Evolutionary conservation across 2,888 invertebrate species (phyloP).

Genomic region (Xestia ashworthii): DNA sequence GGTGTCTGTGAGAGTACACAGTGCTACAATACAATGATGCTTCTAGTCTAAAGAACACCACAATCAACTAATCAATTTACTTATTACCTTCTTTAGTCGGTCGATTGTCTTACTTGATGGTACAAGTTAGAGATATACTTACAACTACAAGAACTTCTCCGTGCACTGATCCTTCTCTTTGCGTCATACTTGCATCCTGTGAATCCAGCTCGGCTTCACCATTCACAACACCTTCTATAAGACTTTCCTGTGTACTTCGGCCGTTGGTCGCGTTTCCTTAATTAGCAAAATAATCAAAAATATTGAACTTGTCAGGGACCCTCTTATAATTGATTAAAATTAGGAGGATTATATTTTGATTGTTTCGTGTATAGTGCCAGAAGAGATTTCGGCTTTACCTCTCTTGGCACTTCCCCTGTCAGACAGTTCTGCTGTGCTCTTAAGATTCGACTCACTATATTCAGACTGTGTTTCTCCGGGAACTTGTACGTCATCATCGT

Average conservation of each 20-base stretch:
- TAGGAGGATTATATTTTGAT: slow-evolving; percentile 81
- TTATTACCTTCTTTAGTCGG: slow-evolving; percentile 83
- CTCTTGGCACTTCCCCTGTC: slow-evolving; percentile 85
- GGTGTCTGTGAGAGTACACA: slow-evolving; percentile 85
- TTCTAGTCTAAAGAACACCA: slow-evolving; percentile 87
- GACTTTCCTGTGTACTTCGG: slow-evolving; percentile 87
- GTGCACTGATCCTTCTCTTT: slow-evolving; percentile 82
- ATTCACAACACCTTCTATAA: slow-evolving; percentile 88
- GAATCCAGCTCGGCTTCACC: slow-evolving; percentile 88
- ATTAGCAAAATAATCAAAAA: slow-evolving; percentile 90
- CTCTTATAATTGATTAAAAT: slow-evolving; percentile 80
- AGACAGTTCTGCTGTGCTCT: slow-evolving; percentile 82
- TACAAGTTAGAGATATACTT: slow-evolving; percentile 81
- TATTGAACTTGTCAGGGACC: slow-evolving; percentile 89
- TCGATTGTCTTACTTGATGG: slow-evolving; percentile 79
- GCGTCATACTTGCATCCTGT: slow-evolving; percentile 87
- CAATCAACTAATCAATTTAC: slow-evolving; percentile 83
- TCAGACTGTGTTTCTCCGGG: slow-evolving; percentile 86
- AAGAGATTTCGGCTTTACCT: slow-evolving; percentile 85
- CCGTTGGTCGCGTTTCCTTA: slow-evolving; percentile 88
- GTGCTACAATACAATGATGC: slow-evolving; percentile 87
- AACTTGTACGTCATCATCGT: slow-evolving; percentile 90
- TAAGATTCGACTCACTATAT: slow-evolving; percentile 83
- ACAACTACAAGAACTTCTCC: slow-evolving; percentile 86
- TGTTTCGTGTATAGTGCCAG: slow-evolving; percentile 86